Evolutionary conservation across 2,888 invertebrate species (phyloP).

Genomic region (Drosophila borborema): DNA sequence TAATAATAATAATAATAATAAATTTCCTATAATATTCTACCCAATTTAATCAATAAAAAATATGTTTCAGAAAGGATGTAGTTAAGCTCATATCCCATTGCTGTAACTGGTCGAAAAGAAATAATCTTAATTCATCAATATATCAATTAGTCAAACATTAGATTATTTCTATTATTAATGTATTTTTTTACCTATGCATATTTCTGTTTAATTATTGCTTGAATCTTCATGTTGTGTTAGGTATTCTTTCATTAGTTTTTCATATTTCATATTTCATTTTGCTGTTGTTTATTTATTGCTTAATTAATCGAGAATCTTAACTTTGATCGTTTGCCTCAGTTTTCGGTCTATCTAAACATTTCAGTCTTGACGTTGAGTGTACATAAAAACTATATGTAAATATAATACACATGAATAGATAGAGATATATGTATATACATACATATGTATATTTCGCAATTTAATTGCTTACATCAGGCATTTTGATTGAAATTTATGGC

Average conservation of each 20-base stretch:
- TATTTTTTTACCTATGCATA: neutral
- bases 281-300: conserved; percentile 7
- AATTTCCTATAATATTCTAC: too few species aligned
- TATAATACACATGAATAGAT: neutral
- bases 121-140: neutral
- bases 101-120: too few species aligned
- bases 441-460: conserved; percentile 58
- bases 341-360: conserved; percentile 23
- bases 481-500: conserved; percentile 75
- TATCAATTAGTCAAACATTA: neutral
- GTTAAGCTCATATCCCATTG: too few species aligned
- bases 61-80: too few species aligned
- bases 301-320: conserved; percentile 10
- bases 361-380: conserved; percentile 29
- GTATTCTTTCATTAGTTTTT: neutral
- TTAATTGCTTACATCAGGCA: conserved; percentile 72
- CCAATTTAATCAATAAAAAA: too few species aligned
- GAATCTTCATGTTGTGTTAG: neutral
- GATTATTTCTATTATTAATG: neutral
- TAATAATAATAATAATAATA: too few species aligned
- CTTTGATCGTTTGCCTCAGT: conserved; percentile 26
- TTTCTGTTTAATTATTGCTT: neutral
- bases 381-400: conserved; percentile 30
- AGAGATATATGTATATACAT: neutral
- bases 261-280: neutral